Base-by-base conservation (phyloP, 1,140 invertebrate species). In the Goniozus legneri region DNA sequence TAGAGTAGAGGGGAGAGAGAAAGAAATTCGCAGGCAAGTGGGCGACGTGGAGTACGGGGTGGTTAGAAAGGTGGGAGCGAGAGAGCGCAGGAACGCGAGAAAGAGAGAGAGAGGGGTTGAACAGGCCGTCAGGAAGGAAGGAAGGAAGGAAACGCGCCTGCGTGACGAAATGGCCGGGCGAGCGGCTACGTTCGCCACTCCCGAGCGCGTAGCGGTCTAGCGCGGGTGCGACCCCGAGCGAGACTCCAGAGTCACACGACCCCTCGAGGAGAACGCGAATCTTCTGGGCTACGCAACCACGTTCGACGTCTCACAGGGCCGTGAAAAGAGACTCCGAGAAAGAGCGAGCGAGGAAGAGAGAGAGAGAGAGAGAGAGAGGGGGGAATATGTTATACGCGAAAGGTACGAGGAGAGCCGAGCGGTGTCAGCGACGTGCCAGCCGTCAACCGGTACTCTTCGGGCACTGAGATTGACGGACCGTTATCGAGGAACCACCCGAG, bases 121-220 rank as follows among this genome's bases (percentile, higher is more conserved):
- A n/a, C n/a, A n/a, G n/a, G n/a, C n/a, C n/a, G n/a, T n/a, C 46
- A 56, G 33, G 50, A 47, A 58, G 44, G 43, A 42, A 59, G 52
- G 49, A 54, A 58, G 44, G 48, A 52, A 55, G 31, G 38, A 51
- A 47, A 36, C 42, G 69, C 71, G 71, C 65, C 16, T 71, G 71
- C 71, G 71, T 67, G 47, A 21, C 57, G 40, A 46, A 60, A 52
- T 67, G 68, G 62, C 69, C 68, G 64, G 67, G 70, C 61, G 64
- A 71, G 60, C 65, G 50, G 64, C 62, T 64, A 71, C 64, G 66
- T 65, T 60, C 71, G 72, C 75, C 75, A 75, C 71, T 71, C 72
- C 73, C 73, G 71, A 69, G 70, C 71, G 72, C 56, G 57, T 52
- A 60, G 56, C 72, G 72, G 66, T 67, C 69, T 72, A 71, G 69